Evolutionary conservation across 2,113 vertebrate species (phyloP).

Genomic region (Varanus komodoensis): DNA sequence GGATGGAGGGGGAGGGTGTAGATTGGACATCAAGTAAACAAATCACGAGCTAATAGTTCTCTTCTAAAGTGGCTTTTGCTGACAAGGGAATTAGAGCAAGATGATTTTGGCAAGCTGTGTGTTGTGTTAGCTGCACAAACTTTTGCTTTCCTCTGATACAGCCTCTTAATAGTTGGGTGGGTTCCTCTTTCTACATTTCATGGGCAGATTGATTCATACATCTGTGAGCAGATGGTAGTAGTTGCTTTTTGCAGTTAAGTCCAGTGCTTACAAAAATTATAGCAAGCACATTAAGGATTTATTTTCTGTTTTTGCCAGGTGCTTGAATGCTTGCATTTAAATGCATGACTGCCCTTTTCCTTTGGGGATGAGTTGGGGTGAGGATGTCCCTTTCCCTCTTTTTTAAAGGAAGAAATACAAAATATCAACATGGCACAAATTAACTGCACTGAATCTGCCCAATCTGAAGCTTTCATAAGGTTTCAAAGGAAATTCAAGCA

Average conservation of each 20-base stretch:
- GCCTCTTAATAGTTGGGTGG: conserved; percentile 50
- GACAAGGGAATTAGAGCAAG: conserved; percentile 69
- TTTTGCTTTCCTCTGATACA: conserved; percentile 57
- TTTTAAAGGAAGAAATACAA: background rate
- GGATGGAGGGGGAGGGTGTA: background rate
- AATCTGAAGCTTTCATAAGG: background rate
- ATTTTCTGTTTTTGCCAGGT: conserved; percentile 24
- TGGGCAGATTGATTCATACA: conserved; percentile 39
- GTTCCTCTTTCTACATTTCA: conserved; percentile 55
- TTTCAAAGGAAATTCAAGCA: background rate
- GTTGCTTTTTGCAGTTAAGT: background rate
- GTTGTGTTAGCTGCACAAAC: conserved; percentile 71
- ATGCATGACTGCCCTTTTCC: background rate
- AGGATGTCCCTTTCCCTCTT: background rate
- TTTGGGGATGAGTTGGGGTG: background rate
- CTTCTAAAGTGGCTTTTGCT: conserved; percentile 61
- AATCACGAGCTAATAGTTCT: conserved; percentile 55
- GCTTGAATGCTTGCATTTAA: background rate
- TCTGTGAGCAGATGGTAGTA: conserved; percentile 24
- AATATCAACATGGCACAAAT: background rate
- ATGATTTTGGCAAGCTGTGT: conserved; percentile 69
- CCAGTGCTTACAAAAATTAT: too few relatives aligned
- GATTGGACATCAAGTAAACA: conserved; percentile 54
- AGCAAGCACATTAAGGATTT: background rate
- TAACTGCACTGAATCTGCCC: background rate